Conservation (phyloP, 2,113 vertebrate genomes). For the western clawed frog (Xenopus tropicalis) region UCB_Xtro_10.0 CM004449.2:99704501-99705000, state of each 20-base stretch:
- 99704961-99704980: conserved; percentile 13
- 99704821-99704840: conserved; percentile 13
- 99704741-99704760: conserved; percentile 16
- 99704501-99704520: too few relatives aligned
- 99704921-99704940: conserved; percentile 6
- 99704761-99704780: conserved; percentile 8
- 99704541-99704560: neutral
- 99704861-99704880: neutral
- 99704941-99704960: conserved; percentile 21
- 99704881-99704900: neutral
- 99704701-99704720: conserved; percentile 23
- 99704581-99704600: neutral
- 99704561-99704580: neutral
- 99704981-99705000: neutral
- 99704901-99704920: neutral
- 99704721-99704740: conserved; percentile 9
- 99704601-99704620: neutral
- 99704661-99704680: conserved; percentile 19
- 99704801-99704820: conserved; percentile 34
- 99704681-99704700: conserved; percentile 25
- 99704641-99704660: conserved; percentile 14
- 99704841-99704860: neutral
- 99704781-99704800: neutral
- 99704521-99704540: too few relatives aligned
- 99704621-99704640: conserved; percentile 14